A percentile compares a stretch with the other conserved stretches of the same genome.
These are phyloP conservation scores for Hydrocynus forskahlii DNA, from an alignment of 2,797 vertebrate species.

Conservation along the genomic window DNA sequence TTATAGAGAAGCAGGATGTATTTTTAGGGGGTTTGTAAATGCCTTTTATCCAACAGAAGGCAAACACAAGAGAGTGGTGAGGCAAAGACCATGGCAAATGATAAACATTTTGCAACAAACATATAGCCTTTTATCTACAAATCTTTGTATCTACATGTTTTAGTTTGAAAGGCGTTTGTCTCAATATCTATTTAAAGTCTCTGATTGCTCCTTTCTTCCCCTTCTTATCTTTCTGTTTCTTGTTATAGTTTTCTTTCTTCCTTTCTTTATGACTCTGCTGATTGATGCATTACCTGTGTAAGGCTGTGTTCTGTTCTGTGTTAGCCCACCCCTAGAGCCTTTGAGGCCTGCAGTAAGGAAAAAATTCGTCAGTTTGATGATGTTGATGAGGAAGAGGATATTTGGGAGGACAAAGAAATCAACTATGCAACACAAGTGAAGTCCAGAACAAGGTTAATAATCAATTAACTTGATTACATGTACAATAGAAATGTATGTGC, in stretches of 20 bases:
- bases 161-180: neutral
- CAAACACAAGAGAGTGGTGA: too few relatives aligned
- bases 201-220: neutral
- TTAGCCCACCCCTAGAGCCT: conserved; percentile 88
- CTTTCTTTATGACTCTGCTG: neutral
- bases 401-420: conserved; percentile 94
- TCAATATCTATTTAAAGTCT: neutral
- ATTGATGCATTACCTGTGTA: neutral
- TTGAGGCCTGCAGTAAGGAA: conserved; percentile 92
- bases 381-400: conserved; percentile 91
- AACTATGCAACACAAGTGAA: conserved; percentile 87
- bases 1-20: too few relatives aligned
- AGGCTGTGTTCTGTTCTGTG: neutral
- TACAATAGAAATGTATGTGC: neutral
- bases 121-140: neutral
- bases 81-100: too few relatives aligned
- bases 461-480: neutral
- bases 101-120: too few relatives aligned
- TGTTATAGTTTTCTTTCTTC: neutral
- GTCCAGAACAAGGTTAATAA: conserved; percentile 86
- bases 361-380: conserved; percentile 92
- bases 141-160: neutral
- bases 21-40: too few relatives aligned
- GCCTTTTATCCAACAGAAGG: too few relatives aligned
- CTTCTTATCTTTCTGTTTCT: neutral